A percentile compares a stretch with the other conserved stretches of the same genome.
These are phyloP conservation scores for Epizoanthus scotinus DNA, from an alignment of 92 coral and sea anemone genomes.

Conservation along the genomic window DNA sequence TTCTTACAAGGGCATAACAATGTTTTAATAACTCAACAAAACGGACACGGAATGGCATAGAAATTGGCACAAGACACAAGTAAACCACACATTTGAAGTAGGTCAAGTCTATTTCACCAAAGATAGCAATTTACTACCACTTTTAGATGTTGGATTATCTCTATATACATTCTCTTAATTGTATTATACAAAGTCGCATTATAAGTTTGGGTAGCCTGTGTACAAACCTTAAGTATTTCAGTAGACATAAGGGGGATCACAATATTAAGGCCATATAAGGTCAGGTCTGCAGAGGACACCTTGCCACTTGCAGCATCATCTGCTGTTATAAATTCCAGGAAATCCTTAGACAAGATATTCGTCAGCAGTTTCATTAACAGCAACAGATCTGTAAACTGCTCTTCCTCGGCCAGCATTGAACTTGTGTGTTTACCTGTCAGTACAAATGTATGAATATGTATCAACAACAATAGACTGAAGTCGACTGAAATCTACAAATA, in stretches of 20 bases:
- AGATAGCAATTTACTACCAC: no score
- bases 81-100: no score
- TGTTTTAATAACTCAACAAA: no score
- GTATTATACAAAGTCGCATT: no score
- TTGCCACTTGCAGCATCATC: slow-evolving; percentile 44
- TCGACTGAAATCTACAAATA: no score
- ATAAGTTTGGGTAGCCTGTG: no score
- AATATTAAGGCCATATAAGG: slow-evolving; percentile 91
- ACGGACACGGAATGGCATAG: no score
- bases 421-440: slow-evolving; percentile 76
- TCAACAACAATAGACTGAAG: background rate
- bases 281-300: slow-evolving; percentile 78
- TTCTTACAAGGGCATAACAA: no score
- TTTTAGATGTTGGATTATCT: no score
- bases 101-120: no score
- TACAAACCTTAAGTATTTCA: slow-evolving; percentile 79
- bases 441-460: background rate
- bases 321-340: slow-evolving; percentile 52
- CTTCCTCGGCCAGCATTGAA: slow-evolving; percentile 79
- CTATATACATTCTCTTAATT: no score
- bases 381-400: slow-evolving; percentile 78
- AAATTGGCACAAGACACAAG: no score
- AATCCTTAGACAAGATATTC: slow-evolving; percentile 78
- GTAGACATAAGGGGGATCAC: slow-evolving; percentile 90
- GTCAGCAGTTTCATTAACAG: slow-evolving; percentile 86